Conservation (phyloP, 2,797 vertebrate species). For the Crypturellus tataupa region DNA sequence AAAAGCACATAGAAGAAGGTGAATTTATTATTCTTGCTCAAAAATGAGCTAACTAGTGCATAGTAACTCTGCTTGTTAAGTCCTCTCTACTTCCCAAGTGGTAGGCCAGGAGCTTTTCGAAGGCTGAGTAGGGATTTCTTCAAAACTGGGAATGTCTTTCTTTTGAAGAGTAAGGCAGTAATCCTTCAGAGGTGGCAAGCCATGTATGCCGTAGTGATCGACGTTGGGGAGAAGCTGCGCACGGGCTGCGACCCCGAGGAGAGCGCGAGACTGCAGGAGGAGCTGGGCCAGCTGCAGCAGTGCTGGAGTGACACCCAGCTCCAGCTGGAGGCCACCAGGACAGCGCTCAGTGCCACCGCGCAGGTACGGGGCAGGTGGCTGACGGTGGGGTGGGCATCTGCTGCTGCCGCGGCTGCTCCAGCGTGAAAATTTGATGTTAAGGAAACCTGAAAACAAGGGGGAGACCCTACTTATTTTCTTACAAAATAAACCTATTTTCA, state of each 20-base stretch:
- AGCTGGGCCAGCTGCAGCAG: slow-evolving; percentile 85
- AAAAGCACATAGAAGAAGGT: neutral
- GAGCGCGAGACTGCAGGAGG: slow-evolving; percentile 78
- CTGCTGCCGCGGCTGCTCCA: neutral
- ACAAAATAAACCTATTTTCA: neutral
- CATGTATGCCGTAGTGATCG: slow-evolving; percentile 83
- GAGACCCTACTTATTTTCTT: neutral
- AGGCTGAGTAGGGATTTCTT: neutral
- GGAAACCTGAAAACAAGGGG: neutral
- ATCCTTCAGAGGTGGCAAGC: slow-evolving; percentile 86
- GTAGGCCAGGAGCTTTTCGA: neutral
- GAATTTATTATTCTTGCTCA: neutral
- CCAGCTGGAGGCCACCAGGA: slow-evolving; percentile 80
- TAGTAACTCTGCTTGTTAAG: neutral
- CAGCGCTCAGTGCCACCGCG: slow-evolving; percentile 75
- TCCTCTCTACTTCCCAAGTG: neutral
- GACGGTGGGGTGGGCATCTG: neutral
- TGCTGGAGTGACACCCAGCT: slow-evolving; percentile 83
- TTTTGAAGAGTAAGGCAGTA: slow-evolving; percentile 84
- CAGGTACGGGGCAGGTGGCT: slow-evolving; percentile 79
- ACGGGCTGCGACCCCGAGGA: slow-evolving; percentile 76
- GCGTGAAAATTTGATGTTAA: neutral
- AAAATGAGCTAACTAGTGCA: neutral
- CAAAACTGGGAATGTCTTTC: neutral
- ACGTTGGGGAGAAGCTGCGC: slow-evolving; percentile 86